phyloP scores from a whole-genome alignment of 2,113 vertebrate genomes.

The Podarcis raffonei region DNA sequence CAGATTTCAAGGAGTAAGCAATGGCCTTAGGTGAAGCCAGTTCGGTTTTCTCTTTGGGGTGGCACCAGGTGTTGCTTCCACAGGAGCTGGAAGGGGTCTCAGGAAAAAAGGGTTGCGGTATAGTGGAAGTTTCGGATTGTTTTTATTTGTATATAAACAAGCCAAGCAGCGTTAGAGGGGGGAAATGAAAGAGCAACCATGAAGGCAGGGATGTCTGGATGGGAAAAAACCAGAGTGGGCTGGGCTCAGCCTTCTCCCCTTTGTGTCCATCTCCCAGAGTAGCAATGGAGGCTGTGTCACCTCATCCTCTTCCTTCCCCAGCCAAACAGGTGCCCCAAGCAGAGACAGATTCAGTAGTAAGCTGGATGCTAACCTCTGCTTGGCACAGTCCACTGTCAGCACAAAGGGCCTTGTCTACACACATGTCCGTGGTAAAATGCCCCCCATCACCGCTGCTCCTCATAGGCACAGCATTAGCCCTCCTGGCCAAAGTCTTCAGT shows the following conservation, averaged over 20 bases:
- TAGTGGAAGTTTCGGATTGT: constrained; percentile 47
- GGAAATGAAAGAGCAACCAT: constrained; percentile 45
- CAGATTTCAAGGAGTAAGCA: neutral
- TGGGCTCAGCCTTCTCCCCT: neutral
- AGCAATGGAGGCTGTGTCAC: neutral
- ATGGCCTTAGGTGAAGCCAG: neutral
- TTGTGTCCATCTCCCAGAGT: neutral
- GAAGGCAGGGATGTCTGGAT: neutral
- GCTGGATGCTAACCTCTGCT: neutral
- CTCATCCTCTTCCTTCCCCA: neutral
- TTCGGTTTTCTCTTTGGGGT: neutral
- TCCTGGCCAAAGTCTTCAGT: constrained; percentile 98
- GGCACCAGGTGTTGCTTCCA: rapidly evolving
- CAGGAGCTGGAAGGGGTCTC: neutral
- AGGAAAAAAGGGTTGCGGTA: neutral
- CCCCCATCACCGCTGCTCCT: constrained; percentile 16
- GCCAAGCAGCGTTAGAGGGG: constrained; percentile 79
- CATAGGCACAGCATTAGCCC: constrained; percentile 76
- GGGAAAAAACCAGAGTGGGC: neutral
- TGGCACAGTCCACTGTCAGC: constrained; percentile 44
- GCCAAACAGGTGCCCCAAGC: neutral
- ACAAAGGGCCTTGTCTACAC: neutral
- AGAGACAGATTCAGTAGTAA: constrained; percentile 11
- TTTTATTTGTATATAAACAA: constrained; percentile 78
- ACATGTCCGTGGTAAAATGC: neutral